These are phyloP conservation scores for zebrafish (Danio rerio) DNA, from an alignment of 2,113 vertebrate genomes.

Conservation along the genomic window GRCz12tu NC_133177.1:30782001-30782500, in stretches of 20 bases:
- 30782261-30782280: slow-evolving; percentile 18
- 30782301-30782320: slow-evolving; percentile 25
- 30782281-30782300: slow-evolving; percentile 11
- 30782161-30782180: neutral
- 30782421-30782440: slow-evolving; percentile 60
- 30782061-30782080: no score
- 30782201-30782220: no score
- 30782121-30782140: no score
- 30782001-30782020: no score
- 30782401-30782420: slow-evolving; percentile 43
- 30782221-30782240: neutral
- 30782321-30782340: slow-evolving; percentile 1
- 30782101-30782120: no score
- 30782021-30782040: no score
- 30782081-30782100: no score
- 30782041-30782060: no score
- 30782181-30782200: neutral
- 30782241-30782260: neutral
- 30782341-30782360: slow-evolving; percentile 33
- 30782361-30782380: slow-evolving; percentile 33
- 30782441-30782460: slow-evolving; percentile 56
- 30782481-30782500: slow-evolving; percentile 64
- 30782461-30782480: slow-evolving; percentile 45
- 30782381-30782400: slow-evolving; percentile 35
- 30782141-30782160: no score